Percentiles rank a stretch among this genome's conserved stretches.
These are phyloP conservation scores for Tinea pellionella DNA, from an alignment of 2,888 invertebrate species.

Conservation along the genomic window DNA sequence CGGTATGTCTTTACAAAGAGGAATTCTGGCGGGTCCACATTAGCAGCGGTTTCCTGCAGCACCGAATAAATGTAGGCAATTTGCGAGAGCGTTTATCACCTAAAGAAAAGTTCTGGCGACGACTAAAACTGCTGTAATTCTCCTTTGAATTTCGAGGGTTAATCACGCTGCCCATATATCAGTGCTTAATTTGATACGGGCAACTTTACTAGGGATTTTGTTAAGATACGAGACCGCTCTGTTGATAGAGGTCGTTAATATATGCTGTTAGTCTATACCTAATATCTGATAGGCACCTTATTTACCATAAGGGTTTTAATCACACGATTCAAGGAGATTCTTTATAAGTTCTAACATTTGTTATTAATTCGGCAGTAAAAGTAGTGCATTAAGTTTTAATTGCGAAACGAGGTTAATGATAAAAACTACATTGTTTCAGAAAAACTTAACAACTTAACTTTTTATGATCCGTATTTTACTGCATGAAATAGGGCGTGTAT, in stretches of 20 bases:
- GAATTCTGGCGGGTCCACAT: slow-evolving; percentile 42
- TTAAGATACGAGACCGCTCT: slow-evolving; percentile 20
- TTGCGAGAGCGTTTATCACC: slow-evolving; percentile 63
- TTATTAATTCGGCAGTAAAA: too few relatives aligned
- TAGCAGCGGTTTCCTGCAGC: slow-evolving; percentile 47
- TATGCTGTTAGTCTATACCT: neutral
- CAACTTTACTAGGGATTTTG: slow-evolving; percentile 41
- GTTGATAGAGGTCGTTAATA: slow-evolving; percentile 7
- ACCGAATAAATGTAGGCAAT: slow-evolving; percentile 60
- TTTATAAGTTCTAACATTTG: too few relatives aligned
- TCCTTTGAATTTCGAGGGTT: slow-evolving; percentile 50
- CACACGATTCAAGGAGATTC: too few relatives aligned
- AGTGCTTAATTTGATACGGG: slow-evolving; percentile 51
- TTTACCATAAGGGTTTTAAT: neutral
- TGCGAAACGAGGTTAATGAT: too few relatives aligned
- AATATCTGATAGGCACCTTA: neutral
- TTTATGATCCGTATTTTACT: neutral
- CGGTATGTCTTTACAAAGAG: slow-evolving; percentile 30
- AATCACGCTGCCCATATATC: slow-evolving; percentile 50
- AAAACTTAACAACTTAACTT: slow-evolving; percentile 4
- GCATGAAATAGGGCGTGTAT: neutral
- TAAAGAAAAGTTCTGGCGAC: slow-evolving; percentile 63
- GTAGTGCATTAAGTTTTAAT: too few relatives aligned
- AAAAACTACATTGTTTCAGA: neutral
- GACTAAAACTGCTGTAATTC: slow-evolving; percentile 56